Percentiles rank a stretch among this genome's conserved stretches.
phyloP scores from a whole-genome alignment of 2,797 vertebrate species.

The Falco biarmicus region DNA sequence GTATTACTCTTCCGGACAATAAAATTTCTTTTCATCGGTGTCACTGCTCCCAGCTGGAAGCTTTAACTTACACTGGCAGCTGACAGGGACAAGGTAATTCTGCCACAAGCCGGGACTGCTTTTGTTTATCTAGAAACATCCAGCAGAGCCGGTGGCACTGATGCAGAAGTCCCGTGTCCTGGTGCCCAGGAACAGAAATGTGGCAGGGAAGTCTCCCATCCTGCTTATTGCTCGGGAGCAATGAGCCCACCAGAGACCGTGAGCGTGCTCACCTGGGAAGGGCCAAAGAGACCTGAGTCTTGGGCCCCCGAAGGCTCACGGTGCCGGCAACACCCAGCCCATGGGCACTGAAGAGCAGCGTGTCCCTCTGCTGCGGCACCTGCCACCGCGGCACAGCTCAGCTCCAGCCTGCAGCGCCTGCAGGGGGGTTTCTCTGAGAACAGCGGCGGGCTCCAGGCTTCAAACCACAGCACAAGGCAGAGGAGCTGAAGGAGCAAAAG shows the following conservation, averaged over 20 bases:
- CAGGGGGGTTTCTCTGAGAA: background rate
- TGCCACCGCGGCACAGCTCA: background rate
- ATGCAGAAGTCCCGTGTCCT: background rate
- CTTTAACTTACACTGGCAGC: background rate
- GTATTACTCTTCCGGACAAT: background rate
- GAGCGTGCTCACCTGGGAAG: accelerated
- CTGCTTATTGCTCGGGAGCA: background rate
- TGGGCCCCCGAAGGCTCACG: accelerated
- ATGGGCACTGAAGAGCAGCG: accelerated
- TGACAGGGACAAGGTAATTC: slow-evolving; percentile 29
- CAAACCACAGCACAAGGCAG: background rate
- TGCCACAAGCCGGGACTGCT: background rate
- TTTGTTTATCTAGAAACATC: background rate
- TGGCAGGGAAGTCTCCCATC: background rate
- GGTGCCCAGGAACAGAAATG: accelerated
- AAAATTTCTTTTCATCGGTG: slow-evolving; percentile 30
- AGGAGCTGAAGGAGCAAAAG: background rate
- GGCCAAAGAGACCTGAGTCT: accelerated
- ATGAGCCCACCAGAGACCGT: accelerated
- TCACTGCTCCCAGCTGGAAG: background rate
- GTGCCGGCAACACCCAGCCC: accelerated
- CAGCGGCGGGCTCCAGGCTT: accelerated
- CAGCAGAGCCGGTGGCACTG: background rate
- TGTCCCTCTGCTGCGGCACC: background rate
- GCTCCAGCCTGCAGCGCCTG: background rate